Evolutionary conservation across 2,113 vertebrate species (phyloP), one percentile per base, ranked within the genome.

Genomic region (Lagopus leucura): DNA sequence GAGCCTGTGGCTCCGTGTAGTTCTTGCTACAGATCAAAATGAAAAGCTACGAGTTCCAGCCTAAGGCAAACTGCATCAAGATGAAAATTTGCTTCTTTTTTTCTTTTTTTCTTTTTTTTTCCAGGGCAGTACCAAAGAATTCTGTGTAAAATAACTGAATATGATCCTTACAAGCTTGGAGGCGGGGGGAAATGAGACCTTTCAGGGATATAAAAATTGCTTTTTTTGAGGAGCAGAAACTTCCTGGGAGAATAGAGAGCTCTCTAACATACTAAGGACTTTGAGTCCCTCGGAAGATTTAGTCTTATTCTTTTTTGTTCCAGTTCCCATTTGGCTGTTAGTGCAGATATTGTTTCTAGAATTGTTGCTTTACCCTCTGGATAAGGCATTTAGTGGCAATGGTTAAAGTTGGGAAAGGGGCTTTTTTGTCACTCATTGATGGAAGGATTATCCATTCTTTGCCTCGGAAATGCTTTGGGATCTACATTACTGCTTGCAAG

Each of bases 61-160:
- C 36, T 69, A 75, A 91, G 69, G 72, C 86, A 93, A 70, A 92
- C 79, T 71, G 45, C 47, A 60, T 86, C 82, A 78, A 90, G 66
- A 30, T 64, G 60, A 77, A 93, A 91, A 38, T 83, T 88, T 66
- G 73, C 82, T 95, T 80, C 8, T 58, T 58, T 32, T 32, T 58
- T n/a, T 20, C 67, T 92, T 83, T 42, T 72, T 58, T 32, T 32
- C 32, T 32, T 71, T 71, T 89, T 78, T 30, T 75, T 63, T 34
- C 75, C 70, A 89, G 85, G 89, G 88, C 94, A 96, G 95, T 97
- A 97, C 97, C 97, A 97, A 98, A 98, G 98, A 98, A 95, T 93
- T 94, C 80, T 71, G 65, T 76, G 30, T 45, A 38, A 86, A 95
- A 88, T 91, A 94, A 60, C 55, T 34, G 7, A 89, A 38, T 90